phyloP scores from a whole-genome alignment of 2,888 invertebrate genomes.

The Epirrita christyi region DNA sequence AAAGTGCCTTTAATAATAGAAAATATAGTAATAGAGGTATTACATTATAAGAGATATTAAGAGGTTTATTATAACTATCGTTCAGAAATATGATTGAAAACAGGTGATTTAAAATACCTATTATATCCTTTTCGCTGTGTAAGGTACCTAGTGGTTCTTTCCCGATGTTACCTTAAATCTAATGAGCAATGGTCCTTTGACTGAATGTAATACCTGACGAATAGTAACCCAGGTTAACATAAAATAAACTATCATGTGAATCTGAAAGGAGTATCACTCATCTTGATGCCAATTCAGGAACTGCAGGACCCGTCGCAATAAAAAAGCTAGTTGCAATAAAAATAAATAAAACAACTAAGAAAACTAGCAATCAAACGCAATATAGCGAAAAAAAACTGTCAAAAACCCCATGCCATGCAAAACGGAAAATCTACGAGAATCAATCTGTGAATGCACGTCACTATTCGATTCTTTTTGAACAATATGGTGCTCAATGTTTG shows the following conservation, averaged over 20 bases:
- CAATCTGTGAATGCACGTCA: constrained; percentile 49
- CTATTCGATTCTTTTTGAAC: constrained; percentile 63
- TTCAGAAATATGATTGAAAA: too few species aligned
- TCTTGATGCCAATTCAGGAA: constrained; percentile 46
- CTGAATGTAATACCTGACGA: too few species aligned
- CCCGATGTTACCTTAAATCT: too few species aligned
- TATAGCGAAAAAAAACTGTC: constrained; percentile 53
- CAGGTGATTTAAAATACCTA: too few species aligned
- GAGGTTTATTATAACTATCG: too few species aligned
- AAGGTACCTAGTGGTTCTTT: too few species aligned
- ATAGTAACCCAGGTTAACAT: background rate
- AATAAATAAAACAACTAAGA: constrained; percentile 58
- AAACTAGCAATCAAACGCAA: constrained; percentile 66
- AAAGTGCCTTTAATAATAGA: constrained; percentile 3
- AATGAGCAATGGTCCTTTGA: too few species aligned
- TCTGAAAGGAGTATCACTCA: constrained; percentile 28
- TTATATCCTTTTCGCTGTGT: too few species aligned
- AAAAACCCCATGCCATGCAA: constrained; percentile 80
- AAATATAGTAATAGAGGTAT: too few species aligned
- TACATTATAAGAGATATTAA: too few species aligned
- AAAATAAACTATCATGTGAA: constrained; percentile 13
- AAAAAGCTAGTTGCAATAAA: constrained; percentile 59
- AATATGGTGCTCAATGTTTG: constrained; percentile 33
- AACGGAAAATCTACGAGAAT: constrained; percentile 48
- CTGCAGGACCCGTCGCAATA: constrained; percentile 53